These are phyloP conservation scores for Malurus alboscapulatus DNA, from an alignment of 2,113 vertebrate species.

Conservation along the genomic window DNA sequence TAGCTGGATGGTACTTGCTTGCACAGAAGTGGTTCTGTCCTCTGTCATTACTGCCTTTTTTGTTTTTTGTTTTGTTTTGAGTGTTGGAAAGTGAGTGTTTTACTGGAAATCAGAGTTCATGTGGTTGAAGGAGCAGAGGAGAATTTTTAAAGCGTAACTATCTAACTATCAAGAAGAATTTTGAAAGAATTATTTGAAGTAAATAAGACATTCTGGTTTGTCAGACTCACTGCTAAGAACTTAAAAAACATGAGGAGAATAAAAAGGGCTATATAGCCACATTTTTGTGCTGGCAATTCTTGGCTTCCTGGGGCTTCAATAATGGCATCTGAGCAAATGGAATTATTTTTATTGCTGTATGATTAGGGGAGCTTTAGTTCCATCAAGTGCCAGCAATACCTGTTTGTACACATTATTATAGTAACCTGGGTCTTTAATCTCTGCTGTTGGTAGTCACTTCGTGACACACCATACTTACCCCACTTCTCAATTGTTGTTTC, in stretches of 20 bases:
- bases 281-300: neutral
- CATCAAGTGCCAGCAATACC: neutral
- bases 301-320: neutral
- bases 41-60: neutral
- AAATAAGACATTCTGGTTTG: neutral
- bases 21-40: accelerated
- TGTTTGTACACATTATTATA: neutral
- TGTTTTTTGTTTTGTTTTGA: neutral
- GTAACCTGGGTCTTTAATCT: neutral
- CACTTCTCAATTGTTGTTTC: neutral
- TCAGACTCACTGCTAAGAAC: neutral
- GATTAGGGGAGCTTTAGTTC: neutral
- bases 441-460: neutral
- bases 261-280: neutral
- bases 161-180: neutral
- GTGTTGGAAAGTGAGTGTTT: neutral
- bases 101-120: neutral
- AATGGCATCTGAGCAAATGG: neutral
- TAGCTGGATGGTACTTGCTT: neutral
- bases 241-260: neutral
- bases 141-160: neutral
- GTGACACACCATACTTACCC: neutral
- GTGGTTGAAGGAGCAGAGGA: neutral
- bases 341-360: neutral
- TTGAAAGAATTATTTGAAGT: neutral